Evolutionary conservation across 1,140 invertebrate genomes (phyloP).

Genomic region (Drosophila subpulchrella): DNA sequence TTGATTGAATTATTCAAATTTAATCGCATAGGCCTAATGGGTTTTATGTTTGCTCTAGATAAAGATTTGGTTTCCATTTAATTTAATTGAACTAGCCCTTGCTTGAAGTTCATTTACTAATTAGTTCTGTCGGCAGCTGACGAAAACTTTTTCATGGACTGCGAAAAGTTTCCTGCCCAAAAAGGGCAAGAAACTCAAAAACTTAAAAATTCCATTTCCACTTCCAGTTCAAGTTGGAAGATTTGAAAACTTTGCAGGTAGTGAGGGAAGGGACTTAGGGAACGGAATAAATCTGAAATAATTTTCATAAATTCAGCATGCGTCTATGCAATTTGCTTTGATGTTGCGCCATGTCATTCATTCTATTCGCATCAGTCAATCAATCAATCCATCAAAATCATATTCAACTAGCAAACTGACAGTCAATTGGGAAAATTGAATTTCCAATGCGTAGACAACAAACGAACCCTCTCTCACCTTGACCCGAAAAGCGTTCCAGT

Average conservation of each 20-base stretch:
- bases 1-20: slow-evolving; percentile 26
- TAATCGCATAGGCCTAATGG: slow-evolving; percentile 5
- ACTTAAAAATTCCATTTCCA: slow-evolving; percentile 16
- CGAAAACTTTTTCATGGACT: slow-evolving; percentile 9
- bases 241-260: slow-evolving; percentile 5
- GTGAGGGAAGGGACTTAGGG: not conserved
- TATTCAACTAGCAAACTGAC: slow-evolving; percentile 10
- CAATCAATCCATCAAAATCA: slow-evolving; percentile 43
- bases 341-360: slow-evolving; percentile 19
- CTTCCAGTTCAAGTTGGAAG: not conserved
- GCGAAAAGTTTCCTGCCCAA: not conserved
- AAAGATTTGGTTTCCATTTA: not conserved
- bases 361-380: slow-evolving; percentile 18
- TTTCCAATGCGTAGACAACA: slow-evolving; percentile 15
- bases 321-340: slow-evolving; percentile 9
- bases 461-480: slow-evolving; percentile 25
- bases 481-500: slow-evolving; percentile 34
- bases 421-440: slow-evolving; percentile 35
- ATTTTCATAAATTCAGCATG: slow-evolving; percentile 7
- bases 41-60: slow-evolving; percentile 1
- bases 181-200: slow-evolving; percentile 2
- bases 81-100: not conserved
- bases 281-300: not conserved
- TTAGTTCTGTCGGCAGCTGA: slow-evolving; percentile 8
- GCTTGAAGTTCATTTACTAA: slow-evolving; percentile 9